Conservation (phyloP, 2,888 invertebrate genomes). For the Cephus spinipes region DNA sequence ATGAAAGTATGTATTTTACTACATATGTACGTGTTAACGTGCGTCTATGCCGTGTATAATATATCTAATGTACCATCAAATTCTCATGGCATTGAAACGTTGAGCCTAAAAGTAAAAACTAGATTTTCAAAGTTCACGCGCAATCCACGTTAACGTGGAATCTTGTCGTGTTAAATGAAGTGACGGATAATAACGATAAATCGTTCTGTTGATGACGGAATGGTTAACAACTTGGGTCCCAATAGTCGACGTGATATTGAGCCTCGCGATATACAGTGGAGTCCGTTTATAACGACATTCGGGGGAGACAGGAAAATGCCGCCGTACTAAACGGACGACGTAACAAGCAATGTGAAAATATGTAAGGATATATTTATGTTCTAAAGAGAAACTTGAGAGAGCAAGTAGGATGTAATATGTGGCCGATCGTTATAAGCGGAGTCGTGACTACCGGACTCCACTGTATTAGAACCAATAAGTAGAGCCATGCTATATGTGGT, state of each 20-base stretch:
- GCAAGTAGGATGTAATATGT: too few species aligned
- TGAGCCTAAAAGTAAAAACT: background rate
- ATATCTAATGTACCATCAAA: background rate
- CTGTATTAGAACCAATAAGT: background rate
- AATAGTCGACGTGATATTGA: background rate
- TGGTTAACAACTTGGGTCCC: background rate
- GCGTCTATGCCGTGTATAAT: background rate
- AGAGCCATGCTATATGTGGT: background rate
- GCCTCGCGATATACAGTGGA: background rate
- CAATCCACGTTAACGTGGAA: background rate
- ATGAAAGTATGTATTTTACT: constrained; percentile 37
- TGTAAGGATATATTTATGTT: too few species aligned
- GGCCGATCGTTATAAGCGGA: too few species aligned
- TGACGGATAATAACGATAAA: background rate
- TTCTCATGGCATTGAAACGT: background rate
- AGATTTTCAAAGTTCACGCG: background rate
- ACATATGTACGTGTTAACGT: background rate
- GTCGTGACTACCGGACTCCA: too few species aligned
- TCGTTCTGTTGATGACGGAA: background rate
- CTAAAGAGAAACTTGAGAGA: too few species aligned
- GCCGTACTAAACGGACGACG: too few species aligned
- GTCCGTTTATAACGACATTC: too few species aligned
- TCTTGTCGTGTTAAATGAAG: background rate
- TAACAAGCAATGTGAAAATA: too few species aligned
- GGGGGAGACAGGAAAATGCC: too few species aligned